phyloP scores from a whole-genome alignment of 2,113 vertebrate species.

The Delphinus delphis region DNA sequence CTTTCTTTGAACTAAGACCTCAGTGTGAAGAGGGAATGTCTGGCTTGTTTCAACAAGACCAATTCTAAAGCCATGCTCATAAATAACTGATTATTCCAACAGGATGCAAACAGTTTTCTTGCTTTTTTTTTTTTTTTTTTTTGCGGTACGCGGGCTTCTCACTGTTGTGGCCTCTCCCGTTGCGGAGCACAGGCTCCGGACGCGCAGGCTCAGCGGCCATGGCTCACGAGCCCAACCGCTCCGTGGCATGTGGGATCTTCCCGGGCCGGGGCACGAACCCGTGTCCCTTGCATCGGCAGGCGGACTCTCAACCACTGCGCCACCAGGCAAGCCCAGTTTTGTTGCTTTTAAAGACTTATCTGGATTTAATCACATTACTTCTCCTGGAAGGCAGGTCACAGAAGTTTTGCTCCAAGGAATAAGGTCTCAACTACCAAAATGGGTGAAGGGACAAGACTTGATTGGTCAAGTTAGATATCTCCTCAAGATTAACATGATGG shows the following conservation, averaged over 20 bases:
- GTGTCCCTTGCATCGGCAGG: too few species aligned
- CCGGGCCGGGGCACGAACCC: too few species aligned
- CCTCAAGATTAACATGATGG: background rate
- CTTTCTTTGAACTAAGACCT: background rate
- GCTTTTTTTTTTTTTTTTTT: background rate
- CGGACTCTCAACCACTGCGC: too few species aligned
- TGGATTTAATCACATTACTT: background rate
- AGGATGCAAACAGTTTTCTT: background rate
- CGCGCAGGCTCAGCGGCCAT: too few species aligned
- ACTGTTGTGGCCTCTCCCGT: too few species aligned
- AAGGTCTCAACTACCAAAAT: background rate
- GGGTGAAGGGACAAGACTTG: background rate
- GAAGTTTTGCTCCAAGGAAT: background rate
- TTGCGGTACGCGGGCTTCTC: too few species aligned
- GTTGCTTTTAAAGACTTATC: background rate
- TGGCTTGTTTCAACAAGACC: background rate
- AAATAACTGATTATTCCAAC: background rate
- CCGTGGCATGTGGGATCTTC: too few species aligned
- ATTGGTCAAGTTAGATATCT: background rate
- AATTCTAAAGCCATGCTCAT: background rate
- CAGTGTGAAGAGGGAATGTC: background rate
- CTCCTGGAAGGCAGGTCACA: background rate
- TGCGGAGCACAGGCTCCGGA: fast-evolving
- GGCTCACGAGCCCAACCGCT: too few species aligned
- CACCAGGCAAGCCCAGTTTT: too few species aligned